Evolutionary conservation across 1,140 invertebrate genomes (phyloP).

Genomic region (Sminthurinus signatus): DNA sequence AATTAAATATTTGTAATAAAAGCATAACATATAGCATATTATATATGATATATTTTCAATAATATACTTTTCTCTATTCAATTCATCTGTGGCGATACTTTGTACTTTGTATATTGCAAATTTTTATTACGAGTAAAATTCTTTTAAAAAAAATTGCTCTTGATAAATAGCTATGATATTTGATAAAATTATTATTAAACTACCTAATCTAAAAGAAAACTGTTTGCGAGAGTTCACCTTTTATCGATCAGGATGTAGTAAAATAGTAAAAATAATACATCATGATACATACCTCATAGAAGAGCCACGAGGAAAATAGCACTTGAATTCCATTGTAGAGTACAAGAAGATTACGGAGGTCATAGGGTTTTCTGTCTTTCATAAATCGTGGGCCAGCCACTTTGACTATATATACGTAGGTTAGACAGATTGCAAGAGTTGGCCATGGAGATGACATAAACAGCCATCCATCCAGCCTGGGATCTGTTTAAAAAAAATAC

Average conservation of each 20-base stretch:
- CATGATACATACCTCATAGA: constrained; percentile 61
- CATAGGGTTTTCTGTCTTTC: constrained; percentile 76
- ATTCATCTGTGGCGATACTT: too few relatives aligned
- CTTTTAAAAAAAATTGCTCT: background rate
- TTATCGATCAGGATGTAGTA: background rate
- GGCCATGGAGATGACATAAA: constrained; percentile 87
- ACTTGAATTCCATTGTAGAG: constrained; percentile 81
- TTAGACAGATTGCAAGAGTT: constrained; percentile 72
- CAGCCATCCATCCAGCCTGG: constrained; percentile 79
- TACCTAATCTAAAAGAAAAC: background rate
- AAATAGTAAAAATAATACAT: background rate
- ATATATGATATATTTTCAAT: too few relatives aligned
- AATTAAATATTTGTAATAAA: too few relatives aligned
- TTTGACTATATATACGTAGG: constrained; percentile 77
- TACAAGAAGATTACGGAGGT: constrained; percentile 69
- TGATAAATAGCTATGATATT: background rate
- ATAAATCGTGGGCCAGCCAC: constrained; percentile 74
- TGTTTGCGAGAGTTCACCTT: background rate
- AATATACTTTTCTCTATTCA: too few relatives aligned
- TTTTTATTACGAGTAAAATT: too few relatives aligned
- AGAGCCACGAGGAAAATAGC: constrained; percentile 72
- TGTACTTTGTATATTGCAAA: too few relatives aligned
- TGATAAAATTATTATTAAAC: background rate
- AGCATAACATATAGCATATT: too few relatives aligned
- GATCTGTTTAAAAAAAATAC: constrained; percentile 56